phyloP scores from a whole-genome alignment of 2,113 vertebrate species.

The Coracopsis vasa region DNA sequence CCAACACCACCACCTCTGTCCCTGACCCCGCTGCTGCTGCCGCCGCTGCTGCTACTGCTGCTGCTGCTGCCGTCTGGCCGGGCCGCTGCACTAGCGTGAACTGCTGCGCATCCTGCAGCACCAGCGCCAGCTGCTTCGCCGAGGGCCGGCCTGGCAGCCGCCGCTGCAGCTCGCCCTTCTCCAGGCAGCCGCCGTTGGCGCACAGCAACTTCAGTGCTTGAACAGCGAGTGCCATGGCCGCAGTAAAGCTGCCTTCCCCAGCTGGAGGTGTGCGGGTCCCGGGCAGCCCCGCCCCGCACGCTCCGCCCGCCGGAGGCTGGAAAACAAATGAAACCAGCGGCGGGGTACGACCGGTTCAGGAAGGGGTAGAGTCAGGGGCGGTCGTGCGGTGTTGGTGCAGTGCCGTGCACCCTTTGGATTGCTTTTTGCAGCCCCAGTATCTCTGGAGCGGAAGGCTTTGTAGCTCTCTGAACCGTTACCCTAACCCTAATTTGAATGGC shows the following conservation, averaged over 20 bases:
- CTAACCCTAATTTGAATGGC: not conserved
- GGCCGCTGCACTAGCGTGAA: slow-evolving; percentile 40
- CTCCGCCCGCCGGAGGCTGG: not conserved
- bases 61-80: not conserved
- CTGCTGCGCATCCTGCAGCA: slow-evolving; percentile 26
- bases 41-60: not conserved
- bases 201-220: slow-evolving; percentile 49
- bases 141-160: not conserved
- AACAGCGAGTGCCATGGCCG: rapidly evolving
- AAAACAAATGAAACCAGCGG: slow-evolving; percentile 43
- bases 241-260: rapidly evolving
- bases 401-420: too few relatives aligned
- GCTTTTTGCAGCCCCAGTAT: not conserved
- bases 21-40: not conserved
- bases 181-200: slow-evolving; percentile 66
- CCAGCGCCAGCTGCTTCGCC: not conserved
- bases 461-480: not conserved
- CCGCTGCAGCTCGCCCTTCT: slow-evolving; percentile 35
- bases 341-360: too few relatives aligned
- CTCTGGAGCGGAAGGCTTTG: not conserved
- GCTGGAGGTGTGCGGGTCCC: not conserved
- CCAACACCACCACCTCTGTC: slow-evolving; percentile 37
- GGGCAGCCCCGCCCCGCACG: not conserved
- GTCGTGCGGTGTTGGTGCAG: rapidly evolving
- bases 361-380: too few relatives aligned